Conservation (phyloP, 2,113 vertebrate genomes). For the Pteropus alecto region DNA sequence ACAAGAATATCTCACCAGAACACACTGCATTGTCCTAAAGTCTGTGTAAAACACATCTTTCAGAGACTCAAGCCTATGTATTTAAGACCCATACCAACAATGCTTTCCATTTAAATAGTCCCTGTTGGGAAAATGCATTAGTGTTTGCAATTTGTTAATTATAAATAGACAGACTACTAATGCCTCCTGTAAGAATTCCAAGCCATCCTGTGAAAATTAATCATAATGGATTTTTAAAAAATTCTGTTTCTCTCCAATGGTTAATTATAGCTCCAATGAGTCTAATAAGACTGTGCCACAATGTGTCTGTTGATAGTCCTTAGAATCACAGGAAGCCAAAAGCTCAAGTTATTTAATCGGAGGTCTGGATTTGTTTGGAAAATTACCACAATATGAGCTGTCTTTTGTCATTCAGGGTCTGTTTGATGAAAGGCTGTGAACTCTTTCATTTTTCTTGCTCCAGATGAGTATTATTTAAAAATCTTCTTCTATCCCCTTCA, state of each 20-base stretch:
- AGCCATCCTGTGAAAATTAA: constrained; percentile 72
- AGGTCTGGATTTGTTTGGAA: background rate
- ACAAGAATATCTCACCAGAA: background rate
- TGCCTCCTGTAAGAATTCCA: constrained; percentile 60
- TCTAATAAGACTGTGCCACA: background rate
- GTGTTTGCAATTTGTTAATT: constrained; percentile 70
- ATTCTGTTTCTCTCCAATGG: constrained; percentile 37
- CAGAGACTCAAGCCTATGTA: background rate
- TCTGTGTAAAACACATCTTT: constrained; percentile 37
- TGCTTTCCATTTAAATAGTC: constrained; percentile 49
- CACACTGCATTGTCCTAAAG: background rate
- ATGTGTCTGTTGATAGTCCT: background rate
- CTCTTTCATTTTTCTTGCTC: background rate
- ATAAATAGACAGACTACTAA: constrained; percentile 69
- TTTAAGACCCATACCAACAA: constrained; percentile 49
- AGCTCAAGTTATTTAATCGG: background rate
- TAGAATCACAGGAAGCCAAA: background rate
- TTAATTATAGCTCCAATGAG: constrained; percentile 42
- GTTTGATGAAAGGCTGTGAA: background rate
- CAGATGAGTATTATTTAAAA: background rate
- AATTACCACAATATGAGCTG: background rate
- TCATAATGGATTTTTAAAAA: constrained; percentile 61
- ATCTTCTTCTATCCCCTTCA: background rate
- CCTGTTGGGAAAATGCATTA: constrained; percentile 65
- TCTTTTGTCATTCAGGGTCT: background rate